phyloP scores from a whole-genome alignment of 2,888 invertebrate species.

The Cotesia congregata region DNA sequence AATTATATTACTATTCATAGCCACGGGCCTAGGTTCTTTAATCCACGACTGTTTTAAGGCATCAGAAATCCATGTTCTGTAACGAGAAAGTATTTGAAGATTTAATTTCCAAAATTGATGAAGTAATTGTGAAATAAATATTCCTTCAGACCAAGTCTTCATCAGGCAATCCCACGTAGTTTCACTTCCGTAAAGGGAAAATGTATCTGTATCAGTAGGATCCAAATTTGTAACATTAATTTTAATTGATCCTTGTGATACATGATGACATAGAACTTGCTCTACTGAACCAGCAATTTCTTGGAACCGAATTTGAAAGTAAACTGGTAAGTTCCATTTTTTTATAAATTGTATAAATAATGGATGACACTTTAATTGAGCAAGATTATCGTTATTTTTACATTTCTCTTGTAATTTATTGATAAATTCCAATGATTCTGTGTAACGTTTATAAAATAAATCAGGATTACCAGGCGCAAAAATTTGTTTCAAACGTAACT shows the following conservation, averaged over 20 bases:
- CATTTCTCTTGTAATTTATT: conserved; percentile 79
- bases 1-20: conserved; percentile 53
- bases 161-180: conserved; percentile 73
- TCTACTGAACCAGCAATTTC: conserved; percentile 83
- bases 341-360: conserved; percentile 85
- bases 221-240: conserved; percentile 52
- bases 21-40: conserved; percentile 55
- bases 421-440: conserved; percentile 83
- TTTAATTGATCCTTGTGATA: conserved; percentile 57
- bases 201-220: conserved; percentile 47
- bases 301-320: conserved; percentile 95
- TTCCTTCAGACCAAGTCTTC: conserved; percentile 83
- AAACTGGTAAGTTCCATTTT: conserved; percentile 96
- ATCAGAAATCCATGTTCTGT: conserved; percentile 79
- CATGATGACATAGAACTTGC: conserved; percentile 56
- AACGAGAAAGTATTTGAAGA: conserved; percentile 86
- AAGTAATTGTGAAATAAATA: conserved; percentile 84
- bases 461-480: conserved; percentile 95
- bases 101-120: conserved; percentile 90
- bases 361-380: conserved; percentile 76
- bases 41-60: conserved; percentile 58
- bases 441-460: conserved; percentile 86
- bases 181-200: conserved; percentile 69
- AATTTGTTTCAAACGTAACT: conserved; percentile 85
- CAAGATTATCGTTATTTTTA: conserved; percentile 73